Evolutionary conservation across 2,888 invertebrate species (phyloP), one percentile per base, ranked within the genome.

Genomic region (Alloplasta piceator): DNA sequence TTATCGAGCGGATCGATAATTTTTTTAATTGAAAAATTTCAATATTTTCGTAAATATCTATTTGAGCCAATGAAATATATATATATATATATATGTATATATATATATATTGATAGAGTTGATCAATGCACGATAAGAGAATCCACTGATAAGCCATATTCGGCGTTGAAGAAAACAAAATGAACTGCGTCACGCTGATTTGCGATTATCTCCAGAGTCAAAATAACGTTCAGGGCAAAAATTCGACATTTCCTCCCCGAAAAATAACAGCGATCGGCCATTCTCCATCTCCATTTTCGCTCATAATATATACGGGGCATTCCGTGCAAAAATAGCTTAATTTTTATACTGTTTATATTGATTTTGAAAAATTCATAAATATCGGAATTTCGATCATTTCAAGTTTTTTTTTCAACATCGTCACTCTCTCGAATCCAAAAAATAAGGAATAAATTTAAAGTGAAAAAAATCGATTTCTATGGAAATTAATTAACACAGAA

Each of bases 171-270:
- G 67, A 48, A 75, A 67, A 77, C 70, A 70, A 66, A 73, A 64
- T 14, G n/a, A 70, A 58, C 73, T 70, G 68, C 80, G 73, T 81
- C 77, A 81, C 12, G 48, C 12, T 48, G 52, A 77, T 77, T 81
- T 77, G 52, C 46, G 48, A 55, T 5, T 52, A 12, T 52, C 6
- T 41, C 39, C 41, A 55, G 52, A 26, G 26, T 26, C 26, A 26
- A 26, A 26, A 26, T 2, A 26, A 26, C 26, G 3, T 26, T 26
- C 26, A 26, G 26, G 26, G 3, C 3, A 3, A 26, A 26, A 41
- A 50, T 52, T 63, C 50, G 46, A 61, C 43, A 52, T 64, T 58
- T 63, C 43, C 39, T 39, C 68, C 36, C 58, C 74, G 64, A 61
- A 60, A n/a, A 64, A 26, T 26, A 26, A 26, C 26, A 26, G 3